Base-by-base conservation (phyloP, 2,797 vertebrate species). In the Rhinichthys osculus region DNA sequence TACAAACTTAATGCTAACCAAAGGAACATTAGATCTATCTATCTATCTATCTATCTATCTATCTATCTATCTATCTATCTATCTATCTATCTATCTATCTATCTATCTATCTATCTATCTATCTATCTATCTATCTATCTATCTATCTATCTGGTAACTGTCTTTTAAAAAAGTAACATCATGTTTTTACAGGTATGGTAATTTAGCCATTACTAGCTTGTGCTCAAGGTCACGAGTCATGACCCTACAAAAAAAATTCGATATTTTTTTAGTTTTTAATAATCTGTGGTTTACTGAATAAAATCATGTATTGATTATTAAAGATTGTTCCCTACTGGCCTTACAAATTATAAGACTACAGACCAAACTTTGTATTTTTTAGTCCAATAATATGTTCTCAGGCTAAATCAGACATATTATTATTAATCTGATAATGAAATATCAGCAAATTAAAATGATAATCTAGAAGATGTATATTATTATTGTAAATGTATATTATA, bases 211-310 rank as follows among this genome's bases (percentile, higher is more conserved):
- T 4, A 17, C 14, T 67, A 69, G 30, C 33, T 72, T 13, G 40
- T 72, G 13, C 10, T 72, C 40, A 47, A 72, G 40, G 70, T 72
- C 40, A 72, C 47, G 38, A 44, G 70, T 72, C 40, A 72, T 72
- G 38, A 44, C 40, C 38, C 11, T 17, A 16, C 19, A n/a, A 42
- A 44, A 14, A 14, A 50, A 50, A 50, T 13, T 71, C 5, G 13
- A 5, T 6, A 23, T 7, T 17, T 69, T 27, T 59, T 11, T 3
- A 4, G 4, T 59, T 62, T 62, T 11, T 11, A 38, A 30, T 5
- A 17, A 38, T 35, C 7, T 69, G 23, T 23, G 66, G 33, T 38
- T 21, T 38, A 69, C 16, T 38, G 66, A 17, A 33, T 69, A 69
- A 21, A 69, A 69, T 69, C 17, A 69, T 64, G n/a, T 27, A 62